Base-by-base conservation (phyloP, 2,797 vertebrate genomes). In the Euthynnus affinis region DNA sequence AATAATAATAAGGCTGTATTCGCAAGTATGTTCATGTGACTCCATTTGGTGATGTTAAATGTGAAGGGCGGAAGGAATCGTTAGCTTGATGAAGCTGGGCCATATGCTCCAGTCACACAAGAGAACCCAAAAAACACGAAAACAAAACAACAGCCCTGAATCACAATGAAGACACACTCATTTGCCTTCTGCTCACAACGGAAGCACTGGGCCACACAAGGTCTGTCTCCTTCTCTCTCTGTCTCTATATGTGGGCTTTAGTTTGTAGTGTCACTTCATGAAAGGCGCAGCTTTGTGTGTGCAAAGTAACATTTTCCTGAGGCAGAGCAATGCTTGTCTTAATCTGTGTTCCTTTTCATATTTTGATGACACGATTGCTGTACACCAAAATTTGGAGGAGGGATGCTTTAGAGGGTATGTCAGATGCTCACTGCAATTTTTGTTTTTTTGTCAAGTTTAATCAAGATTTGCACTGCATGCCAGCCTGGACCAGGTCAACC, bases 61-160 rank as follows among this genome's bases (percentile, higher is more conserved):
- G 52, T 87, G 72, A 86, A 86, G 76, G 78, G 60, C 40, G 80
- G 88, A 81, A 79, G 82, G 86, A 83, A 80, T 90, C 61, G 82
- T 93, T 93, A 88, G 87, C 84, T 91, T 93, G 87, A 92, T 93
- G 92, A 93, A 92, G 85, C 78, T 64, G 62, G 66, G 84, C 90
- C 90, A 90, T 93, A 92, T 93, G 90, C 81, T 87, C 44, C 60
- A 77, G 70, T 83, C 78, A 87, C 72, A 79, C 74, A 27, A 80
- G 85, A 92, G 85, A 73, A 86, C 76, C 78, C 77, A 48, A 83
- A 89, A 87, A 84, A 71, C 64, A 87, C 49, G 48, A 79, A 71
- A 87, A 84, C 62, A 80, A 66, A 81, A 82, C 80, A 86, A 64
- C 72, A 83, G 55, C 75, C 80, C 79, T 89, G 89, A 93, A 92